Evolutionary conservation across 1,140 invertebrate genomes (phyloP).

Genomic region (Diorhabda sublineata): DNA sequence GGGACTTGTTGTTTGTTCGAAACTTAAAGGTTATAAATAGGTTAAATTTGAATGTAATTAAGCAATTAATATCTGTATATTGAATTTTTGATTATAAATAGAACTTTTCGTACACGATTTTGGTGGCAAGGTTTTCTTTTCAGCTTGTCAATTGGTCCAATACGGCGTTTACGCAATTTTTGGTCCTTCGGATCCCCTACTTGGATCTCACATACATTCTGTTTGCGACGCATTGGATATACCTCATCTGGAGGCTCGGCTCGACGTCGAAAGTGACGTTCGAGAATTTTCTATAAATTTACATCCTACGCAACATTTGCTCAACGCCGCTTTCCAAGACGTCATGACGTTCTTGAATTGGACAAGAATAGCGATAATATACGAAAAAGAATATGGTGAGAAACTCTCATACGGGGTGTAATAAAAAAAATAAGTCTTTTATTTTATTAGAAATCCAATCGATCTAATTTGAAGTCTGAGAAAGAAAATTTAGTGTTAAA

Average conservation of each 20-base stretch:
- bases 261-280: slow-evolving; percentile 62
- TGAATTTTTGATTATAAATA: too few species aligned
- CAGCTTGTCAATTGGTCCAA: slow-evolving; percentile 82
- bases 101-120: too few species aligned
- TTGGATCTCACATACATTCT: slow-evolving; percentile 84
- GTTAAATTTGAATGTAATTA: too few species aligned
- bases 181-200: slow-evolving; percentile 75
- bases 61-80: too few species aligned
- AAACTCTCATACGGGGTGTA: slow-evolving; percentile 14
- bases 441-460: too few species aligned
- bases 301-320: slow-evolving; percentile 76
- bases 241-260: slow-evolving; percentile 78
- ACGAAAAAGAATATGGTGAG: slow-evolving; percentile 82
- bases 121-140: slow-evolving; percentile 16
- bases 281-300: slow-evolving; percentile 87
- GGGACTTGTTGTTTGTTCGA: too few species aligned
- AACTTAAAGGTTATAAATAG: too few species aligned
- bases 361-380: slow-evolving; percentile 89
- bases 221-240: slow-evolving; percentile 85
- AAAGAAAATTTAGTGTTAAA: too few species aligned
- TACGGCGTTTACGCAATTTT: slow-evolving; percentile 85
- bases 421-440: too few species aligned
- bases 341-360: slow-evolving; percentile 87
- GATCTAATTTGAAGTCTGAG: too few species aligned
- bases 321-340: slow-evolving; percentile 82